A percentile compares a stretch with the other conserved stretches of the same genome.
phyloP scores from a whole-genome alignment of 2,888 invertebrate species.

The Mythimna pallens region DNA sequence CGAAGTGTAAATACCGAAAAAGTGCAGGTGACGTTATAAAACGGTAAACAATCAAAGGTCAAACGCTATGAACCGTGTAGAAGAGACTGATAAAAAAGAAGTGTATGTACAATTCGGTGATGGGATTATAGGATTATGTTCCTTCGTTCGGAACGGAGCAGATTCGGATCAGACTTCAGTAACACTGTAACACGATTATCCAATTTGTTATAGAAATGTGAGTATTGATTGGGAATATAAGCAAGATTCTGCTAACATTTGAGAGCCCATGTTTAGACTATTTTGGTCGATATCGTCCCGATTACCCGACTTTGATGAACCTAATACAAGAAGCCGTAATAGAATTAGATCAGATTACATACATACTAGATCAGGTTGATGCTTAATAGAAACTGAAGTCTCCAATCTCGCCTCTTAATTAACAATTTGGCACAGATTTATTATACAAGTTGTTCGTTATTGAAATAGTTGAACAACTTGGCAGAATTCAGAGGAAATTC shows the following conservation, averaged over 20 bases:
- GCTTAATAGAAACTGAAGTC: conserved; percentile 1
- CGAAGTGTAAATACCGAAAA: conserved; percentile 9
- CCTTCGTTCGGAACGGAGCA: conserved; percentile 15
- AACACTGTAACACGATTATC: conserved; percentile 29
- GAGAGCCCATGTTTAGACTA: not conserved
- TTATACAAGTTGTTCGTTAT: conserved; percentile 3
- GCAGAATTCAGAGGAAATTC: not conserved
- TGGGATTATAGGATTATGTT: conserved; percentile 37
- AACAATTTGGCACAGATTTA: conserved; percentile 5
- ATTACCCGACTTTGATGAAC: conserved; percentile 2
- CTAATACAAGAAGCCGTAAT: conserved; percentile 8
- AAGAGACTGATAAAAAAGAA: conserved; percentile 10
- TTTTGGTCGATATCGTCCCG: conserved; percentile 1
- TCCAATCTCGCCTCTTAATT: not conserved
- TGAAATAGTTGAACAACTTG: conserved; percentile 1
- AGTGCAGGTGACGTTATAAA: conserved; percentile 13
- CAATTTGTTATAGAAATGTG: conserved; percentile 21
- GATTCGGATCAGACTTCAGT: conserved; percentile 22
- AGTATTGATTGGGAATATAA: conserved; percentile 6
- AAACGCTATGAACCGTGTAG: conserved; percentile 27
- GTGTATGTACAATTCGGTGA: conserved; percentile 18
- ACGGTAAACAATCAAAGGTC: conserved; percentile 42
- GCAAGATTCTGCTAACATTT: not conserved
- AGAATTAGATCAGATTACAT: not conserved
- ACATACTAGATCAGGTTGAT: not conserved